Conservation (phyloP, 53 echinoderm and acorn worm genomes). For the Holothuria leucospilota region DNA sequence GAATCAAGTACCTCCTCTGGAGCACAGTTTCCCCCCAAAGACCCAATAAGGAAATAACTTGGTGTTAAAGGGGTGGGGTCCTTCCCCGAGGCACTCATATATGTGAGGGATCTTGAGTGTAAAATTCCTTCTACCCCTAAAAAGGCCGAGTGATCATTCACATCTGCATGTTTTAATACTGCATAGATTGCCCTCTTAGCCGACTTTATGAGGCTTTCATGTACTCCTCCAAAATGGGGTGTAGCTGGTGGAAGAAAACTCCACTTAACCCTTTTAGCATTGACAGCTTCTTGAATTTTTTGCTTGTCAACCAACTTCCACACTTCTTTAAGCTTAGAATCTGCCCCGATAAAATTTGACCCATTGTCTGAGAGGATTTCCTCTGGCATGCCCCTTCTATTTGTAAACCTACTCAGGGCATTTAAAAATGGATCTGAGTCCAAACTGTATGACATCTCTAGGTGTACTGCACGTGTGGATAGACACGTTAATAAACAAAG, state of each 20-base stretch:
- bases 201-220: slow-evolving; percentile 40
- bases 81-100: slow-evolving; percentile 10
- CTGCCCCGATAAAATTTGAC: slow-evolving; percentile 37
- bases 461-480: slow-evolving; percentile 25
- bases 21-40: slow-evolving; percentile 25
- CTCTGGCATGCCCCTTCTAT: slow-evolving; percentile 26
- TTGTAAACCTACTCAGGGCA: slow-evolving; percentile 18
- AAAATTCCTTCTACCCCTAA: slow-evolving; percentile 12
- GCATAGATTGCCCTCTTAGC: slow-evolving; percentile 42
- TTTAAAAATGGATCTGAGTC: slow-evolving; percentile 33
- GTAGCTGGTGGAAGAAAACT: slow-evolving; percentile 37
- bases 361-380: slow-evolving; percentile 26
- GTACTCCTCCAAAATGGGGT: too few species aligned
- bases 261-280: slow-evolving; percentile 22
- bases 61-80: slow-evolving; percentile 27
- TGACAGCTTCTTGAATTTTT: slow-evolving; percentile 15
- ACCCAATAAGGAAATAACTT: slow-evolving; percentile 13
- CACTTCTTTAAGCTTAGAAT: slow-evolving; percentile 30
- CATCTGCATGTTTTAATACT: too few species aligned
- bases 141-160: slow-evolving; percentile 35
- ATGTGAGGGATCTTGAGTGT: slow-evolving; percentile 30
- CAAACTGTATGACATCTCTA: background rate
- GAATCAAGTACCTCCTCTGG: slow-evolving; percentile 23
- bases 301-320: slow-evolving; percentile 7
- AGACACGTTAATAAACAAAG: slow-evolving; percentile 35